These are phyloP conservation scores for Metalampra italica DNA, from an alignment of 2,888 invertebrate species.

Conservation along the genomic window DNA sequence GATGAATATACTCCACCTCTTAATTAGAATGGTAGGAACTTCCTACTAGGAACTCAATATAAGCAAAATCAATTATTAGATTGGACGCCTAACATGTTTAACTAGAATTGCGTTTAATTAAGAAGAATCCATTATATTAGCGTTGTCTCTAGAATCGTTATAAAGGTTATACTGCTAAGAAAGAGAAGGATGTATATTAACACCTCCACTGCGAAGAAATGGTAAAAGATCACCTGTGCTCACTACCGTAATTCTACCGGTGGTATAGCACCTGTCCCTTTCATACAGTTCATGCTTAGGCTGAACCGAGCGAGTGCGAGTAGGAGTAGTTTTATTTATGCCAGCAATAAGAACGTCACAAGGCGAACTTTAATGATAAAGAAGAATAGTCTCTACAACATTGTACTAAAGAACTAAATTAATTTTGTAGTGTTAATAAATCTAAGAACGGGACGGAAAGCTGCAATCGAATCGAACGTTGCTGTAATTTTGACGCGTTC, in stretches of 20 bases:
- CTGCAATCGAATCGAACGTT: slow-evolving; percentile 66
- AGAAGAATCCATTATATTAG: slow-evolving; percentile 38
- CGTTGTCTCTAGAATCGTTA: slow-evolving; percentile 37
- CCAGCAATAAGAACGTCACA: slow-evolving; percentile 34
- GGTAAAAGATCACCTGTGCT: slow-evolving; percentile 78
- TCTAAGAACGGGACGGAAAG: slow-evolving; percentile 68
- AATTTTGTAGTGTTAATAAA: slow-evolving; percentile 27
- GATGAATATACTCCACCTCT: slow-evolving; percentile 42
- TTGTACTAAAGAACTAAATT: slow-evolving; percentile 11
- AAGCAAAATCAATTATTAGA: slow-evolving; percentile 47
- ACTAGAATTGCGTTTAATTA: slow-evolving; percentile 62
- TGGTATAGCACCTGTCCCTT: slow-evolving; percentile 77
- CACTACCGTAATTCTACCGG: slow-evolving; percentile 76
- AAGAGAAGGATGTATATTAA: slow-evolving; percentile 62
- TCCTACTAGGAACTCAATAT: slow-evolving; percentile 41
- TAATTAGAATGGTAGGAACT: slow-evolving; percentile 57
- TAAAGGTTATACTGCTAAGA: slow-evolving; percentile 30
- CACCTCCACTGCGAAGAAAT: slow-evolving; percentile 61
- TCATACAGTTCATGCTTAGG: slow-evolving; percentile 74
- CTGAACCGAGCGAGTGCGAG: slow-evolving; percentile 75
- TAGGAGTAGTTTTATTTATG: slow-evolving; percentile 66
- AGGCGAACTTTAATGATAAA: slow-evolving; percentile 9
- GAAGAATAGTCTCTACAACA: slow-evolving; percentile 27
- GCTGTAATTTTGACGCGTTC: slow-evolving; percentile 75
- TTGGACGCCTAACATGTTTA: slow-evolving; percentile 63